Conservation (phyloP, 2,797 vertebrate species). For the Holocentrus rufus region DNA sequence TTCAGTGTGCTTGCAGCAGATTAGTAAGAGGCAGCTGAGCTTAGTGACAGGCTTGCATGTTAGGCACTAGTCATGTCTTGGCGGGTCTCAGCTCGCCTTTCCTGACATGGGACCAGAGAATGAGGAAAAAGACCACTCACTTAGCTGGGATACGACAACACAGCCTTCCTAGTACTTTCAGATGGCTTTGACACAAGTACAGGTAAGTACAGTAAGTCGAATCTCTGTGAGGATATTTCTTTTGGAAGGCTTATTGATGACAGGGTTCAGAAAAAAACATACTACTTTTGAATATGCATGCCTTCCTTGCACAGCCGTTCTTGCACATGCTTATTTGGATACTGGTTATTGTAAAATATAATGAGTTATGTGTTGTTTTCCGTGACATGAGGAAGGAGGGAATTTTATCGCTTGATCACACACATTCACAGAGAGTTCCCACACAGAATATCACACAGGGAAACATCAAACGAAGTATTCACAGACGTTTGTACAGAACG, state of each 20-base stretch:
- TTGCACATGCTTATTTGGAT: not conserved
- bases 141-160: constrained; percentile 39
- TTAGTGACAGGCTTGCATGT: constrained; percentile 31
- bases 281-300: not conserved
- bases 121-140: constrained; percentile 1
- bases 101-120: constrained; percentile 63
- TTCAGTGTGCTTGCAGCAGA: constrained; percentile 75
- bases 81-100: constrained; percentile 63
- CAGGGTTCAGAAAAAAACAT: not conserved
- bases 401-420: not conserved
- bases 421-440: constrained; percentile 14
- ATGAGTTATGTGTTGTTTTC: not conserved
- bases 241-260: not conserved
- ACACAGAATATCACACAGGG: not conserved
- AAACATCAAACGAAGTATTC: constrained; percentile 43
- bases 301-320: not conserved
- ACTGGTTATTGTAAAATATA: not conserved
- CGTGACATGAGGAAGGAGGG: not conserved
- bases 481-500: constrained; percentile 6
- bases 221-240: not conserved
- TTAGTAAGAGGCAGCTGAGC: constrained; percentile 63
- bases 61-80: constrained; percentile 52
- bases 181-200: constrained; percentile 71
- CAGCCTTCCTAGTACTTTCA: constrained; percentile 37
- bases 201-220: constrained; percentile 66